Base-by-base conservation (phyloP, 2,888 invertebrate genomes). In the Suillia variegata region DNA sequence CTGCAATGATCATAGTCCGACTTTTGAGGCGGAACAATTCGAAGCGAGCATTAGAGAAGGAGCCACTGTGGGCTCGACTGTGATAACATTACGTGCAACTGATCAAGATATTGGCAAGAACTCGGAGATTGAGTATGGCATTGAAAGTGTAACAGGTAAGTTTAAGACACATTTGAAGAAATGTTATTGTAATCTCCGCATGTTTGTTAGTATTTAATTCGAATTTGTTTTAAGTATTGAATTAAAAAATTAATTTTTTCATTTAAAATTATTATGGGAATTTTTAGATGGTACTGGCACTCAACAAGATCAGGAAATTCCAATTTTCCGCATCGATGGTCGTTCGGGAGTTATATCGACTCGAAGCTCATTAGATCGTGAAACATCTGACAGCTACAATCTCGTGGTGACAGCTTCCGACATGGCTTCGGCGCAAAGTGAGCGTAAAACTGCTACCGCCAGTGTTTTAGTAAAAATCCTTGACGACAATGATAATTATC, bases 401-500 rank as follows among this genome's bases (percentile, higher is more conserved):
- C 85, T 98, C 10, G 85, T 93, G 20, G 89, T 97, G 1, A 89
- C 89, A 68, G 97, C 96, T 0, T 88, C 89, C 0, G 98, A 98
- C 77, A 89, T 92, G 76, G 92, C 94, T 0, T 88, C 87, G 21
- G 90, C 93, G 0, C 87, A 90, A 10, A 86, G 89, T n/a, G 89
- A 91, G 56, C 85, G 94, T 61, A 86, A 88, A 71, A 91, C 93
- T 0, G 90, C 94, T 62, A 92, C 88, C 42, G 92, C 96, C 0
- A 92, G 91, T 24, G 87, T 96, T 38, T 86, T 92, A 64, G 89
- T 96, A 26, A 89, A 89, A 66, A 87, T 96, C 5, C 80, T 92
- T 53, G 96, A 96, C 70, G 96, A 95, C 77, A 94, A 94, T 73
- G 96, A 96, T 82, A 96, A 96, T 80, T 94, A 94, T 80, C 96